Evolutionary conservation across 2,888 invertebrate species (phyloP), one percentile per base, ranked within the genome.

Genomic region (Ophion slaviceki): DNA sequence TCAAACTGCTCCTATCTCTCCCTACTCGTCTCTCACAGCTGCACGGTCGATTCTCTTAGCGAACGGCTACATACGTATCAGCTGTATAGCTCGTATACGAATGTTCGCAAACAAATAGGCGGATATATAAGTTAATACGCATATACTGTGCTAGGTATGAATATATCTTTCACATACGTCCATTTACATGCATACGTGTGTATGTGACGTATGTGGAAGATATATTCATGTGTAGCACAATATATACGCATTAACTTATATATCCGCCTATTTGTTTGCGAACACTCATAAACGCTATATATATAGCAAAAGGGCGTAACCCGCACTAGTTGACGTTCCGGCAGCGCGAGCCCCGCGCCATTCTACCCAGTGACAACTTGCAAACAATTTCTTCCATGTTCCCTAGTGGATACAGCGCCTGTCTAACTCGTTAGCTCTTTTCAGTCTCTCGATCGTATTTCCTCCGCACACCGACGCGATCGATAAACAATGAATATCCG

Each of bases 41-140:
- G 53, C 80, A 75, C 86, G 82, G 82, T 85, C 82, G 85, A 85
- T 85, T 70, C 28, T 70, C 53, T 28, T 28, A 53, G 53, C 53
- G 53, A 17, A 53, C 53, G 17, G 17, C 17, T 8, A 28, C 14
- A 24, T 17, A 53, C 14, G 28, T 17, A 28, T 11, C 3, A 1
- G 24, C 70, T 5, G 17, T 32, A 28, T 17, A 53, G 53, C 4
- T 8, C 47, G 70, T 17, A 53, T 47, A 70, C 70, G 28, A 28
- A 53, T 28, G 53, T 70, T 70, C 53, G n/a, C 53, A 70, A 70
- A 70, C 32, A 28, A 70, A 70, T 28, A 70, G 28, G 53, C 53
- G 24, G 14, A 53, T 14, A 70, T 32, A 40, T 40, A 8, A 40
- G 40, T 7, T 40, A 40, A 40, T 40, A 40, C 40, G 40, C 5